These are phyloP conservation scores for Bursaphelenchus okinawaensis DNA, from an alignment of 2,888 invertebrate genomes.

Conservation along the genomic window DNA sequence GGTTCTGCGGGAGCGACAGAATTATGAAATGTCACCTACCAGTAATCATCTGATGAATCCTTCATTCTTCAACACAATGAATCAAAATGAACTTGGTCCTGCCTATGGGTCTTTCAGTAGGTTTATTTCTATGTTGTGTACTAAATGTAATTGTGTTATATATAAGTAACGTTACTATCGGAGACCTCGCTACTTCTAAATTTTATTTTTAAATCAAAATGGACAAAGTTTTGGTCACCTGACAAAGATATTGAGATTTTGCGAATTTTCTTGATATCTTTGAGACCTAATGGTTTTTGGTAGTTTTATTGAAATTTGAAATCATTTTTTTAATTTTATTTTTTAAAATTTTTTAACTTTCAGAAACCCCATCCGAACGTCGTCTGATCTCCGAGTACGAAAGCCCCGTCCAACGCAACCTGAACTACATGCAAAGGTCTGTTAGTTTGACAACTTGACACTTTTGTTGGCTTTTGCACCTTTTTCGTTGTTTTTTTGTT, in stretches of 20 bases:
- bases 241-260: too few relatives aligned
- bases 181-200: too few relatives aligned
- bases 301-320: too few relatives aligned
- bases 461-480: not conserved
- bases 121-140: too few relatives aligned
- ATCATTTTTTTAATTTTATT: not conserved
- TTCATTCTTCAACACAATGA: slow-evolving; percentile 21
- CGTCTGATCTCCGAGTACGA: not conserved
- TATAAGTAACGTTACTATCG: too few relatives aligned
- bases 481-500: not conserved
- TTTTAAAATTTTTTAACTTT: not conserved
- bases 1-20: not conserved
- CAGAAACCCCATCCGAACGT: slow-evolving; percentile 1
- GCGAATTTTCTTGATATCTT: too few relatives aligned
- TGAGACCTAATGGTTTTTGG: too few relatives aligned
- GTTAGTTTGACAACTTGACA: not conserved
- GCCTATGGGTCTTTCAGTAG: not conserved
- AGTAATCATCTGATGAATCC: slow-evolving; percentile 15
- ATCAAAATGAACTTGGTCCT: not conserved
- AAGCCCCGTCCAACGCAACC: not conserved
- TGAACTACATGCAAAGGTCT: not conserved
- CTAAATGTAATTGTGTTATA: too few relatives aligned
- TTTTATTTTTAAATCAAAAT: too few relatives aligned
- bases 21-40: not conserved
- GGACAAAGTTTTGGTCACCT: too few relatives aligned